Conservation (phyloP, 2,888 invertebrate species). For the Tortrix viridana region DNA sequence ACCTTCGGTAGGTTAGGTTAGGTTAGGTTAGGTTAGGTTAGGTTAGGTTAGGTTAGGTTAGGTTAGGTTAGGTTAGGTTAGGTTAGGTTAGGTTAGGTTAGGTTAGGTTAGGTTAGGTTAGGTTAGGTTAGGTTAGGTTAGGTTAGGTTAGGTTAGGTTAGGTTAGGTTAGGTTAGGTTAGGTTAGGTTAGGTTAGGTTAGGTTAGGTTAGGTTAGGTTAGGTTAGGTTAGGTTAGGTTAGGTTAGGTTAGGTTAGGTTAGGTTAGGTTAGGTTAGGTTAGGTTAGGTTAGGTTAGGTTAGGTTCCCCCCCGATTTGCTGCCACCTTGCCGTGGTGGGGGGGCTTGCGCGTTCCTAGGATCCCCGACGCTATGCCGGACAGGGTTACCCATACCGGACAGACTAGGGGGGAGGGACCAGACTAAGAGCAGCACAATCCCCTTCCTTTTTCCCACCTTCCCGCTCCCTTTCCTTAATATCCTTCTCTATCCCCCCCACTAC, state of each 20-base stretch:
- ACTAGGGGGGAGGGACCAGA: too few relatives aligned
- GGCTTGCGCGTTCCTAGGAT: too few relatives aligned
- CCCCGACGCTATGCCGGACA: too few relatives aligned
- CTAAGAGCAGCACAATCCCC: too few relatives aligned
- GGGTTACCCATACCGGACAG: too few relatives aligned
- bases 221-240: constrained; percentile 39
- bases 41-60: constrained; percentile 27
- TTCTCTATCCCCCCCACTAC: too few relatives aligned
- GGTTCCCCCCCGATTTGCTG: too few relatives aligned
- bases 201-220: constrained; percentile 41
- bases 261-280: constrained; percentile 44
- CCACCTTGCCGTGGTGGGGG: too few relatives aligned
- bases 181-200: constrained; percentile 41
- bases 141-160: constrained; percentile 39
- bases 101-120: constrained; percentile 35
- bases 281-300: too few relatives aligned
- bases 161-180: constrained; percentile 39
- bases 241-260: constrained; percentile 40
- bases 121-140: constrained; percentile 38
- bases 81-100: constrained; percentile 32
- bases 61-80: constrained; percentile 29
- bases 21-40: constrained; percentile 10
- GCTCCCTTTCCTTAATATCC: too few relatives aligned
- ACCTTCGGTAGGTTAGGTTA: not conserved
- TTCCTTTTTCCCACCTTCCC: too few relatives aligned